Base-by-base conservation (phyloP, 2,888 invertebrate species). In the Megalurothrips usitatus region DNA sequence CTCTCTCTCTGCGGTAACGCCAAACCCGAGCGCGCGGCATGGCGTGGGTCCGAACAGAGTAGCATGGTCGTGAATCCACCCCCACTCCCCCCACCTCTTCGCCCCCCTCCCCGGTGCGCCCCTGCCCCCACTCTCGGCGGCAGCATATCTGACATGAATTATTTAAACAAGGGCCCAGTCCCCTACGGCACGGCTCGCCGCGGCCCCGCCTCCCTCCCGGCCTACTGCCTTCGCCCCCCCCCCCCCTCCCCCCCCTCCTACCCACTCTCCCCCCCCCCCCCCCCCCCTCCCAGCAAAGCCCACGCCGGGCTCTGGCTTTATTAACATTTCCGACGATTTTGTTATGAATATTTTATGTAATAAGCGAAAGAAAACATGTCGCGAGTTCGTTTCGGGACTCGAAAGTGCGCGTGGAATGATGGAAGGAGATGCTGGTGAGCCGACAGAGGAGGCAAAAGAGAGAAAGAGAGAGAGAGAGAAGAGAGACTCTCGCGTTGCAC, bases 271-370 rank as follows among this genome's bases (percentile, higher is more conserved):
- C 19, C 52, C 2, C 34, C 26, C 23, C 23, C 68, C 68, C 68
- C 68, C 23, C 68, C 68, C 68, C 8, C 26, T 8, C 58, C 58
- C 58, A 58, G 58, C 58, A n/a, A 17, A 52, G 58, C 14, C 17
- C 19, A 17, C 58, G 58, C 19, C 14, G 58, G 2, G 52, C n/a
- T 19, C 14, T 23, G 68, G 68, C 68, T 75, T n/a, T 75, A 75
- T 75, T 75, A 75, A 75, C 68, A 75, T 75, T 75, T 26, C 68
- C 68, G 68, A 75, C 68, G 68, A 75, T 75, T 75, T 75, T 75
- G 68, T 75, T 26, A 75, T 75, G 68, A 75, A 75, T 75, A 75
- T 75, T 75, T 75, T 75, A 75, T 75, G 68, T 26, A 75, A 75
- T 75, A 75, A 75, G 68, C 68, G 68, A 75, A 75, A 26, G 68